A percentile compares a stretch with the other conserved stretches of the same genome.
Evolutionary conservation across 2,888 invertebrate genomes (phyloP).

Genomic region (Chrysina gloriosa): DNA sequence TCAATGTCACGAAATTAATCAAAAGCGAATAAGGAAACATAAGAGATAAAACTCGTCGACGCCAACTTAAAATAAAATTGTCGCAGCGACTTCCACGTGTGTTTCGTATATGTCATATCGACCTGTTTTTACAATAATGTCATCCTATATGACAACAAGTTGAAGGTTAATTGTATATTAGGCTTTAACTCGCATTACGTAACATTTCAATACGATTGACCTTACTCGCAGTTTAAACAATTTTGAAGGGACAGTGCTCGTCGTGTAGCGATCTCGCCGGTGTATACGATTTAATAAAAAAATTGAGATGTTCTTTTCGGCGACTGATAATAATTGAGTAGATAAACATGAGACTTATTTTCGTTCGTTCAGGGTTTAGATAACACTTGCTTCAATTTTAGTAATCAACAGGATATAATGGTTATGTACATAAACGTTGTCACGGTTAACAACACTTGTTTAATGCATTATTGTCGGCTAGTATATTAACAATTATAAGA

Average conservation of each 20-base stretch:
- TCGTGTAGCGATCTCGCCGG: not conserved
- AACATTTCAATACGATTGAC: slow-evolving; percentile 39
- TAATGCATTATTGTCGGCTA: too few relatives aligned
- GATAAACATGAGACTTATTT: too few relatives aligned
- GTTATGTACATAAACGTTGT: too few relatives aligned
- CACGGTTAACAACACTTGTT: too few relatives aligned
- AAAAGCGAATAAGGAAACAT: not conserved
- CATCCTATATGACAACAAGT: slow-evolving; percentile 43
- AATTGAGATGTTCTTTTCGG: not conserved
- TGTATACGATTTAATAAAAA: slow-evolving; percentile 5
- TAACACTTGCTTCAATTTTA: too few relatives aligned
- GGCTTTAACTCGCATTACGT: slow-evolving; percentile 38
- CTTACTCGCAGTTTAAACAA: slow-evolving; percentile 33
- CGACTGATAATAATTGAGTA: not conserved
- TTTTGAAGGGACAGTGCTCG: slow-evolving; percentile 31
- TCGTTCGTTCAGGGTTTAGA: too few relatives aligned
- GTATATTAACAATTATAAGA: too few relatives aligned
- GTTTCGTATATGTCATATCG: slow-evolving; percentile 39
- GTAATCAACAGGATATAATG: too few relatives aligned
- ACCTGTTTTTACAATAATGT: slow-evolving; percentile 41
- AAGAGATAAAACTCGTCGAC: not conserved
- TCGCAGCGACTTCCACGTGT: slow-evolving; percentile 39
- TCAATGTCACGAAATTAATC: slow-evolving; percentile 14
- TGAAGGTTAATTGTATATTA: slow-evolving; percentile 43
- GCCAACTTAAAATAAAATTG: slow-evolving; percentile 29